phyloP scores from a whole-genome alignment of 2,888 invertebrate genomes.

The Baccha elongata region DNA sequence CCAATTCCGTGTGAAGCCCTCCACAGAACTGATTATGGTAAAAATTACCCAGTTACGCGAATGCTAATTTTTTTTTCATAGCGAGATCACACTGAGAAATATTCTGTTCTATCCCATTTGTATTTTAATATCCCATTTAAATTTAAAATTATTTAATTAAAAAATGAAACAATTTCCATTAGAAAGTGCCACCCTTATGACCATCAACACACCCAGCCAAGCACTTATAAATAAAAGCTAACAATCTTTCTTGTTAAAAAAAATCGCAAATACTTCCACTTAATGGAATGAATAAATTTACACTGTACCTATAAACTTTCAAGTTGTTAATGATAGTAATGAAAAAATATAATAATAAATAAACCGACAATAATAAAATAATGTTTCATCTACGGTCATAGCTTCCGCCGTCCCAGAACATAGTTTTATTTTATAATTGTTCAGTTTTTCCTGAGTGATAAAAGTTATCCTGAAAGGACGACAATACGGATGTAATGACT shows the following conservation, averaged over 20 bases:
- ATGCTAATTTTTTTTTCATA: no score
- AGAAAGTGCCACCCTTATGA: slow-evolving; percentile 3
- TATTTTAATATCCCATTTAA: no score
- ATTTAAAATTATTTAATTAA: slow-evolving; percentile 21
- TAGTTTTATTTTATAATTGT: not conserved
- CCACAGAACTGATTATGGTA: no score
- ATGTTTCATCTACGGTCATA: not conserved
- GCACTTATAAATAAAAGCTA: not conserved
- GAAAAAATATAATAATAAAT: slow-evolving; percentile 2
- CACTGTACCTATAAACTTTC: slow-evolving; percentile 43
- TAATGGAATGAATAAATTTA: slow-evolving; percentile 36
- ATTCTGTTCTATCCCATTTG: no score
- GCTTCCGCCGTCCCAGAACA: not conserved
- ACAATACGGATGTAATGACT: slow-evolving; percentile 8
- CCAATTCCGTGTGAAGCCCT: no score
- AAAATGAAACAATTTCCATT: slow-evolving; percentile 3
- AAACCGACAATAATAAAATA: slow-evolving; percentile 5
- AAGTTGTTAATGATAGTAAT: slow-evolving; percentile 27
- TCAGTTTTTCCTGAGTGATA: slow-evolving; percentile 17
- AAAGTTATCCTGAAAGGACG: slow-evolving; percentile 5
- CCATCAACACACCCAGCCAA: slow-evolving; percentile 19
- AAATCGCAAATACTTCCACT: not conserved
- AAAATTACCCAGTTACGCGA: no score
- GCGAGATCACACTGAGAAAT: no score
- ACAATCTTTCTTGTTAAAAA: not conserved